Evolutionary conservation across 2,888 invertebrate species (phyloP).

Genomic region (Hoplodrina blanda): DNA sequence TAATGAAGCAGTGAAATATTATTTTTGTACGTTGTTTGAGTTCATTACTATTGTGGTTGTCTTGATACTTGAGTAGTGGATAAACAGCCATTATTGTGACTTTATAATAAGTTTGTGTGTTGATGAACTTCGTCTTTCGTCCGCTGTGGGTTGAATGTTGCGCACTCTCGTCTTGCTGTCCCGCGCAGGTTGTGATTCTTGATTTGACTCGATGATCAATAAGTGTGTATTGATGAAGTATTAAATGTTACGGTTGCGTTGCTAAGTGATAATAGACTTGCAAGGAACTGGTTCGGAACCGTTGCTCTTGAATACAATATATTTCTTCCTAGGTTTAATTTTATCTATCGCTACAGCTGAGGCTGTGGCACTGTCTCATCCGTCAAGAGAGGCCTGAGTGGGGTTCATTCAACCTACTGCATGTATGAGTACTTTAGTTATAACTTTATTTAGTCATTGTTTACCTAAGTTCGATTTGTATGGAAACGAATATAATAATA

Average conservation of each 20-base stretch:
- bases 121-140: slow-evolving; percentile 70
- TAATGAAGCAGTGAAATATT: slow-evolving; percentile 79
- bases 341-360: slow-evolving; percentile 26
- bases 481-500: slow-evolving; percentile 79
- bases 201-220: slow-evolving; percentile 61
- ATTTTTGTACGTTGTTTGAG: slow-evolving; percentile 80
- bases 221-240: slow-evolving; percentile 57
- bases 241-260: slow-evolving; percentile 38
- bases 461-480: slow-evolving; percentile 86
- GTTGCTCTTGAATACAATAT: slow-evolving; percentile 31
- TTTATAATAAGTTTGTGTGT: slow-evolving; percentile 83
- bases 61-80: slow-evolving; percentile 52
- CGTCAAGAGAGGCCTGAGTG: slow-evolving; percentile 42
- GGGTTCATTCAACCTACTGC: slow-evolving; percentile 68
- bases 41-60: slow-evolving; percentile 78
- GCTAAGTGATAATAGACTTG: slow-evolving; percentile 12
- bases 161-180: slow-evolving; percentile 50
- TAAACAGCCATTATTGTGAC: slow-evolving; percentile 79
- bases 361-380: slow-evolving; percentile 37
- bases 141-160: slow-evolving; percentile 67
- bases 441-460: slow-evolving; percentile 89
- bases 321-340: slow-evolving; percentile 53
- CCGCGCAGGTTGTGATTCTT: slow-evolving; percentile 74
- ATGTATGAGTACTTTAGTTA: slow-evolving; percentile 83
- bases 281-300: slow-evolving; percentile 26